A percentile compares a stretch with the other conserved stretches of the same genome.
Conservation (phyloP, 2,797 vertebrate species). For the Sarcoramphus papa region DNA sequence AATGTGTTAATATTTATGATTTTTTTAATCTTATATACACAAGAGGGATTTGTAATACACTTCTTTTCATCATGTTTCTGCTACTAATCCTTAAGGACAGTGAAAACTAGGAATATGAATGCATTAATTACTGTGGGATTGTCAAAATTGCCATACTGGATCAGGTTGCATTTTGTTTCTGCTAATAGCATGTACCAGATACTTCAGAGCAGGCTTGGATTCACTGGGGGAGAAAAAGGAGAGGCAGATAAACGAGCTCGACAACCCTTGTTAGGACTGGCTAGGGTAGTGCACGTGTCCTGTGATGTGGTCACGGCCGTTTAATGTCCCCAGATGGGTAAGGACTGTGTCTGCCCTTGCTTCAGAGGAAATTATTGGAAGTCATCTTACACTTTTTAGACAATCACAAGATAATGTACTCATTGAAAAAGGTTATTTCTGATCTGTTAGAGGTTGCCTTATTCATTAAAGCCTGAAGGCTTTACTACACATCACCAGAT, state of each 20-base stretch:
- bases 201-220: background rate
- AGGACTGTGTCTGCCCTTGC: background rate
- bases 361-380: background rate
- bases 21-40: constrained; percentile 37
- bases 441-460: background rate
- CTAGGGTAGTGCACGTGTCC: background rate
- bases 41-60: background rate
- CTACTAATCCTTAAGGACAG: constrained; percentile 5
- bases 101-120: background rate
- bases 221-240: background rate
- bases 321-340: background rate
- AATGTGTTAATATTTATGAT: constrained; percentile 59
- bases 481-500: background rate
- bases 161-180: background rate
- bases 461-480: background rate
- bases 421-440: background rate
- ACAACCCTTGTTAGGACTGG: background rate
- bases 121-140: background rate
- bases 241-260: background rate
- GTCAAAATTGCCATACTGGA: background rate
- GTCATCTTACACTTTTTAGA: background rate
- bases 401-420: background rate
- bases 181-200: background rate
- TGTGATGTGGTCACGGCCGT: background rate
- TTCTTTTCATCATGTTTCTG: background rate